phyloP scores from a whole-genome alignment of 2,888 invertebrate species.

The Drosophila histrio region DNA sequence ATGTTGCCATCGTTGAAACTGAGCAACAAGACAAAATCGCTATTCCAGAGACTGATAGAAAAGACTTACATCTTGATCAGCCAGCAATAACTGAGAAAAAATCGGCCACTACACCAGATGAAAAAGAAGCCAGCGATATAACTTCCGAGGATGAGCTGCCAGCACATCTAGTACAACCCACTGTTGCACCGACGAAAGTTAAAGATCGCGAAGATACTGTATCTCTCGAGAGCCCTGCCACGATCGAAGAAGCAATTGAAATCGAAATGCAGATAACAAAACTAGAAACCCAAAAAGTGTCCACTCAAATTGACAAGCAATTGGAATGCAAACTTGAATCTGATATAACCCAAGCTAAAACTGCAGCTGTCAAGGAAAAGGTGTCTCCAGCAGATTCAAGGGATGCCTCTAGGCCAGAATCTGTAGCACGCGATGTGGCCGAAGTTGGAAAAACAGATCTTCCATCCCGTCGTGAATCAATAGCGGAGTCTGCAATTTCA shows the following conservation, averaged over 20 bases:
- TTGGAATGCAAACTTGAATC: background rate
- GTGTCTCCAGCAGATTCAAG: slow-evolving; percentile 24
- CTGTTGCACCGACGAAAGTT: slow-evolving; percentile 49
- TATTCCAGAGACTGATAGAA: background rate
- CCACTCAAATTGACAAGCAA: slow-evolving; percentile 20
- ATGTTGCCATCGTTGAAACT: background rate
- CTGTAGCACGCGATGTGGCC: slow-evolving; percentile 16
- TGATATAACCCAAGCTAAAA: slow-evolving; percentile 8
- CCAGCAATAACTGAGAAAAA: slow-evolving; percentile 52
- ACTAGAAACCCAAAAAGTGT: slow-evolving; percentile 46
- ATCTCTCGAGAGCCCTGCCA: slow-evolving; percentile 82
- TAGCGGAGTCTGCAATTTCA: background rate
- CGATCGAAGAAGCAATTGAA: slow-evolving; percentile 83
- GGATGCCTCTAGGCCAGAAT: slow-evolving; percentile 72
- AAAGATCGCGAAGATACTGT: slow-evolving; percentile 80
- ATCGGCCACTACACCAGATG: slow-evolving; percentile 72
- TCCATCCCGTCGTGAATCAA: slow-evolving; percentile 18
- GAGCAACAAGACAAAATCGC: background rate
- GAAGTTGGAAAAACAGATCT: slow-evolving; percentile 28
- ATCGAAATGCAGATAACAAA: slow-evolving; percentile 74
- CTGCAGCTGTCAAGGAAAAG: slow-evolving; percentile 12
- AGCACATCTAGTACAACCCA: slow-evolving; percentile 55
- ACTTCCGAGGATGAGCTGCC: slow-evolving; percentile 84
- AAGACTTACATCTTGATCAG: slow-evolving; percentile 1
- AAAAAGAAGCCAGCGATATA: slow-evolving; percentile 81